phyloP scores from a whole-genome alignment of 2,113 vertebrate genomes.

The Eleginops maclovinus region DNA sequence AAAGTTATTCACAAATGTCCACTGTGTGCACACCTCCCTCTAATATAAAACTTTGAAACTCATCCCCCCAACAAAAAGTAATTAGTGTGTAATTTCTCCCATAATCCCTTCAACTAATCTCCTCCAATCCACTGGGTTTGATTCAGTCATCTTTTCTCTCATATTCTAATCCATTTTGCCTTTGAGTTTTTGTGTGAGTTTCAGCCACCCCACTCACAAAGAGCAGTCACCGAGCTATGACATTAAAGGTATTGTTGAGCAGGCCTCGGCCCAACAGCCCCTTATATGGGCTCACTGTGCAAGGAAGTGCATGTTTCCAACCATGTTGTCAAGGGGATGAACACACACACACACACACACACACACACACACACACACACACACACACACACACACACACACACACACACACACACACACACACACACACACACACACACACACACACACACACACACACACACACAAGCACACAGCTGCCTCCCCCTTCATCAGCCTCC shows the following conservation, averaged over 20 bases:
- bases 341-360: slow-evolving; percentile 44
- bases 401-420: slow-evolving; percentile 35
- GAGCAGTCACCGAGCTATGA: slow-evolving; percentile 82
- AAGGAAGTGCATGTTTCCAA: slow-evolving; percentile 79
- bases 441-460: slow-evolving; percentile 48
- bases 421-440: slow-evolving; percentile 19
- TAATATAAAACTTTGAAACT: slow-evolving; percentile 38
- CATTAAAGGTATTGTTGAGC: slow-evolving; percentile 85
- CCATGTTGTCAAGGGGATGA: slow-evolving; percentile 81
- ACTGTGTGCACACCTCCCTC: slow-evolving; percentile 12
- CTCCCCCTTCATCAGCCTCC: slow-evolving; percentile 54
- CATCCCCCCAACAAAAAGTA: slow-evolving; percentile 71
- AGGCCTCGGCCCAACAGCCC: slow-evolving; percentile 68
- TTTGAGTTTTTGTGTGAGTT: slow-evolving; percentile 83
- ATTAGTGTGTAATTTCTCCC: slow-evolving; percentile 82
- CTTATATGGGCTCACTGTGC: slow-evolving; percentile 70
- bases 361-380: slow-evolving; percentile 34
- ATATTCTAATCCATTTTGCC: slow-evolving; percentile 85
- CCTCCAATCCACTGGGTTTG: slow-evolving; percentile 82
- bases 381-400: slow-evolving; percentile 21
- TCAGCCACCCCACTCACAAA: slow-evolving; percentile 78
- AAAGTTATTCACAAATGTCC: slow-evolving; percentile 6
- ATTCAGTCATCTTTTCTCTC: slow-evolving; percentile 86
- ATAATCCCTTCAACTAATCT: slow-evolving; percentile 80
- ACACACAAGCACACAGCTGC: slow-evolving; percentile 24